A percentile compares a stretch with the other conserved stretches of the same genome.
phyloP scores from a whole-genome alignment of 2,113 vertebrate genomes.

The Pardalotus punctatus region DNA sequence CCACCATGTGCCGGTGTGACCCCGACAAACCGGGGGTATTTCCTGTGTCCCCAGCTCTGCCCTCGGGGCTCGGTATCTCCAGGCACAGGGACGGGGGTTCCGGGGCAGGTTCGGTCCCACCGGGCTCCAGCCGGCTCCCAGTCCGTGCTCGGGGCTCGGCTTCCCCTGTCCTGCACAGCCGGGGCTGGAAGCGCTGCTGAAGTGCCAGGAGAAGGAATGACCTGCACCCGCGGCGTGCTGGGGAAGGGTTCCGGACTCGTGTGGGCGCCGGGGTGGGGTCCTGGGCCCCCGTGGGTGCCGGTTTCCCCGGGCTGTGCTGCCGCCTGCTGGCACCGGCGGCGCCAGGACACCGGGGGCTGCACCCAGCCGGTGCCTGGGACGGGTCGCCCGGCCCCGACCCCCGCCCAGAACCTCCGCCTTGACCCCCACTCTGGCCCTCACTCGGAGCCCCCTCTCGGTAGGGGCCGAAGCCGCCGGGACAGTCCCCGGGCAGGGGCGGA shows the following conservation, averaged over 20 bases:
- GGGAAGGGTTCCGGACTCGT: background rate
- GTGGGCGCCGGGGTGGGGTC: background rate
- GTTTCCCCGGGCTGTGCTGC: conserved; percentile 32
- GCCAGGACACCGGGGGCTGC: background rate
- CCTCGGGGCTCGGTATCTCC: background rate
- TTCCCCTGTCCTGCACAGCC: background rate
- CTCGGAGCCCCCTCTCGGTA: background rate
- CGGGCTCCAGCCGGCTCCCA: background rate
- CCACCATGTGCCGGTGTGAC: accelerated
- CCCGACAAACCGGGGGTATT: background rate
- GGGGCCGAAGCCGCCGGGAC: background rate
- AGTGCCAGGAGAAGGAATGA: background rate
- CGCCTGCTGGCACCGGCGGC: conserved; percentile 14
- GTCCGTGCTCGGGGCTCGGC: background rate
- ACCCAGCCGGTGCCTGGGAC: background rate
- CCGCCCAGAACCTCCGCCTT: too few relatives aligned
- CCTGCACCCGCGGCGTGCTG: background rate
- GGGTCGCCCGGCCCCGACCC: background rate
- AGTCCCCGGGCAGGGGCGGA: background rate
- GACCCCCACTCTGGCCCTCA: background rate
- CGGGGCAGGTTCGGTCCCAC: background rate
- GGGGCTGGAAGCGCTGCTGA: background rate
- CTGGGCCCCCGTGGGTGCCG: background rate
- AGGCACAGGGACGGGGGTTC: accelerated
- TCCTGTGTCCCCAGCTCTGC: background rate